Base-by-base conservation (phyloP, 2,888 invertebrate species). In the Zonitis immaculata region DNA sequence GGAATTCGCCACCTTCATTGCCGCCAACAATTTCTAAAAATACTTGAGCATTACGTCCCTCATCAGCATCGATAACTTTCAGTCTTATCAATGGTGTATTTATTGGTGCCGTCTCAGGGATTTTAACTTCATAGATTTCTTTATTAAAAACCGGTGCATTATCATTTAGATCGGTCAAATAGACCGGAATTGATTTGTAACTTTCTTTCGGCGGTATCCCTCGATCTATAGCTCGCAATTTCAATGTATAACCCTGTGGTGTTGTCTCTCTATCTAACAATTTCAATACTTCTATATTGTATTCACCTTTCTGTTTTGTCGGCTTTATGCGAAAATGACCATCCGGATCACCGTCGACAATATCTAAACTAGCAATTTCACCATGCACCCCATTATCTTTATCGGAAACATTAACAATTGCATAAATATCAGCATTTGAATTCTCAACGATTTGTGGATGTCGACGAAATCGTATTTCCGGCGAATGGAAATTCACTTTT, bases 11-110 rank as follows among this genome's bases (percentile, higher is more conserved):
- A 6, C 90, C 90, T 71, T 92, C 90, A 74, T 95, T 95, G 4
- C 95, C 95, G 2, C 91, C 93, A 2, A 91, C 91, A 49, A 97
- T 92, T 76, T 90, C 88, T 57, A 96, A 84, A 66, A 85, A 85
- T 1, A 95, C 89, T 67, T 88, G 83, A 6, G 92, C 91, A 72
- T 92, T 92, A 49, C 64, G 54, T 0, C 91, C 91, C 61, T 86
- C 84, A 72, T 94, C 93, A 0, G 85, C 85, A 74, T 95, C 95
- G 14, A 85, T 86, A 0, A 95, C 92, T 74, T 90, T 91, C 49
- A 96, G 81, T 60, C 91, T 81, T 60, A 95, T 87, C 39, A 97
- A 83, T 1, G 94, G 93, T 47, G 94, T 92, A 70, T 91, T 89
- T 7, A 89, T 80, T 9, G 95, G 95, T 4, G 92, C 89, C 1